Conservation (phyloP, 2,888 invertebrate species). For the Dicroscelio sp. region DNA sequence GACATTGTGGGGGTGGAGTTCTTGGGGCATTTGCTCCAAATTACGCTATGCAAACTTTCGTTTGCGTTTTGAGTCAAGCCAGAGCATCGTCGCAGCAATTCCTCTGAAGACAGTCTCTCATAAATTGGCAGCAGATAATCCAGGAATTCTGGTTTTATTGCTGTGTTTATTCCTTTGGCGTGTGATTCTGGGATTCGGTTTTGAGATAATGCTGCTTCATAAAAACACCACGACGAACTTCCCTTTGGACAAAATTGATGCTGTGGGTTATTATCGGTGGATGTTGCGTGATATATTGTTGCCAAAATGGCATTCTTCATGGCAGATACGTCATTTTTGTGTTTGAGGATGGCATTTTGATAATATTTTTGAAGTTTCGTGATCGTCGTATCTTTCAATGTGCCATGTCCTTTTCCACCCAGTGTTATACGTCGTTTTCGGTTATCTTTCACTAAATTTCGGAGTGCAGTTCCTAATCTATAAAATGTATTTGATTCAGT, state of each 20-base stretch:
- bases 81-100: too few relatives aligned
- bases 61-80: too few relatives aligned
- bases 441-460: not conserved
- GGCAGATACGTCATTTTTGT: not conserved
- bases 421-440: not conserved
- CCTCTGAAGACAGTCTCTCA: too few relatives aligned
- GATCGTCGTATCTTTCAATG: not conserved
- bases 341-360: not conserved
- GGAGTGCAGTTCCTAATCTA: not conserved
- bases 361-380: constrained; percentile 1
- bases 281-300: not conserved
- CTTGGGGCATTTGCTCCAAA: too few relatives aligned
- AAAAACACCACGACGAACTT: constrained; percentile 5
- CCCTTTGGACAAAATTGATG: not conserved
- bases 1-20: too few relatives aligned
- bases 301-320: constrained; percentile 7
- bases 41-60: too few relatives aligned
- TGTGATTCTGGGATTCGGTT: not conserved
- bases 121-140: too few relatives aligned
- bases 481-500: too few relatives aligned
- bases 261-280: not conserved
- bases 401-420: not conserved
- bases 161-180: not conserved
- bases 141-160: not conserved
- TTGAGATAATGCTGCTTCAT: not conserved